These are phyloP conservation scores for Cygnus olor DNA, from an alignment of 2,797 vertebrate genomes.

Conservation along the genomic window DNA sequence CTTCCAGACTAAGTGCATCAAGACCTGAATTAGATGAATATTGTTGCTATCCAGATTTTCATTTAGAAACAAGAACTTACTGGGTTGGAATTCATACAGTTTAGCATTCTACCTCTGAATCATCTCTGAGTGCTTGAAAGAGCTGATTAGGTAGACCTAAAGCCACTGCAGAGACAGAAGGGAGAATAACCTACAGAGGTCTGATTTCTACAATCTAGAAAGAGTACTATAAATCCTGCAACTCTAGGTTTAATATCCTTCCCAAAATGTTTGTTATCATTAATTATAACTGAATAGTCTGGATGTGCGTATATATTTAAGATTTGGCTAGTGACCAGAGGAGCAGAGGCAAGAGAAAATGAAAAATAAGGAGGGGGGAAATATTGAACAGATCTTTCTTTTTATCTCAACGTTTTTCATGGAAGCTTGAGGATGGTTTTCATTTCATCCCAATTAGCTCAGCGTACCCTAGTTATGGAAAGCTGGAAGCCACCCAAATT, in stretches of 20 bases:
- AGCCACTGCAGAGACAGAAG: background rate
- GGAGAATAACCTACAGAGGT: background rate
- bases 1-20: background rate
- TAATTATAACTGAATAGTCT: background rate
- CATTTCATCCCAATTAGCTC: slow-evolving; percentile 23
- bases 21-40: background rate
- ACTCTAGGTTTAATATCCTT: background rate
- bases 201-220: background rate
- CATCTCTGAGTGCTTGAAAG: background rate
- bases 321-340: background rate
- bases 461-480: background rate
- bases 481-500: background rate
- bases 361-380: slow-evolving; percentile 19
- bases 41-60: background rate
- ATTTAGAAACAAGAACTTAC: background rate
- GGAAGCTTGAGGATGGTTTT: slow-evolving; percentile 15
- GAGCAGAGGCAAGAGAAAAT: background rate
- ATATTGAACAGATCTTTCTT: background rate
- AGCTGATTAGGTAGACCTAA: background rate
- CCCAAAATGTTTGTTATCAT: background rate
- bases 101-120: background rate
- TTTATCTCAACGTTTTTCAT: background rate
- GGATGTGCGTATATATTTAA: background rate
- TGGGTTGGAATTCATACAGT: background rate
- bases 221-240: background rate